phyloP scores from a whole-genome alignment of 2,113 vertebrate species.

The Gambusia holbrooki region DNA sequence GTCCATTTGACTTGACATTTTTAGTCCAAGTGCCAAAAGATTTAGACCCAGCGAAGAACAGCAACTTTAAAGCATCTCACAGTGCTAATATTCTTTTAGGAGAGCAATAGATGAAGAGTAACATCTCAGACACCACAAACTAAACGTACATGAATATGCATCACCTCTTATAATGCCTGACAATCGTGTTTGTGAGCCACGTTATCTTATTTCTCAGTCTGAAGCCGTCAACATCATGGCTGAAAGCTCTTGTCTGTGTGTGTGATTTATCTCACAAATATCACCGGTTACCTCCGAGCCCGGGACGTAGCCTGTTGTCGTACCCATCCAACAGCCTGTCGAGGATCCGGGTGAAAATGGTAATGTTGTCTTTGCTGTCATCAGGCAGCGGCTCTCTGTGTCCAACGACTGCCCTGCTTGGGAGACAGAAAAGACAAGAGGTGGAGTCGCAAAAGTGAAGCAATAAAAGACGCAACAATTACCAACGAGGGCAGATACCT shows the following conservation, averaged over 20 bases:
- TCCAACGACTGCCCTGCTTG: slow-evolving; percentile 77
- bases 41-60: background rate
- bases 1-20: too few relatives aligned
- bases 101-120: background rate
- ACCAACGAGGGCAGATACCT: background rate
- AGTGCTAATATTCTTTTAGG: background rate
- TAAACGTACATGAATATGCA: slow-evolving; percentile 1
- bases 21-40: too few relatives aligned
- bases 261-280: background rate
- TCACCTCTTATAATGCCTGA: background rate
- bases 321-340: slow-evolving; percentile 96
- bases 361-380: slow-evolving; percentile 97
- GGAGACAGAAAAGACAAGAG: slow-evolving; percentile 27
- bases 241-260: background rate
- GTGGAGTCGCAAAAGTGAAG: slow-evolving; percentile 20
- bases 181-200: background rate
- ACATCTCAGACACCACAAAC: background rate
- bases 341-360: slow-evolving; percentile 95
- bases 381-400: slow-evolving; percentile 84
- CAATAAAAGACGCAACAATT: slow-evolving; percentile 1
- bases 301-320: slow-evolving; percentile 94
- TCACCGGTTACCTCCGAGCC: slow-evolving; percentile 80
- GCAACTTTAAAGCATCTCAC: background rate
- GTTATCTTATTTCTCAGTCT: slow-evolving; percentile 11
- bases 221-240: background rate